Conservation (phyloP, 2,113 vertebrate genomes). For the Clarias magur region DNA sequence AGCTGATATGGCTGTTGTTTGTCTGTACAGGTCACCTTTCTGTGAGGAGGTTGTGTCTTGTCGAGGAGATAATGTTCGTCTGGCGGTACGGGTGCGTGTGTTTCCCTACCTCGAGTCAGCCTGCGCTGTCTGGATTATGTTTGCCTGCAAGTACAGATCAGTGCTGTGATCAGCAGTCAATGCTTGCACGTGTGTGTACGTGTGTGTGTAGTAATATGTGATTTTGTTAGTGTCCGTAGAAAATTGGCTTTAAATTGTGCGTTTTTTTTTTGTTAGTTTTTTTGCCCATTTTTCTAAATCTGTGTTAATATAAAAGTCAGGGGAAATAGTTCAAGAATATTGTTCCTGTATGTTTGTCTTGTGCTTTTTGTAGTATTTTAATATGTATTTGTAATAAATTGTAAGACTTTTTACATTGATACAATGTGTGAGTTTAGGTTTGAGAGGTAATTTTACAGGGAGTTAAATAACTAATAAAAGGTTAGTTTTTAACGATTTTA, state of each 20-base stretch:
- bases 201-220: not conserved
- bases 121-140: constrained; percentile 98
- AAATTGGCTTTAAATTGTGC: not conserved
- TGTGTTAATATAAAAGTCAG: not conserved
- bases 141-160: constrained; percentile 96
- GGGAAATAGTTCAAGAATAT: not conserved
- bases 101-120: constrained; percentile 90
- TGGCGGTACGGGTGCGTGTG: constrained; percentile 89
- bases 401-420: not conserved
- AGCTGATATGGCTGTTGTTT: not conserved
- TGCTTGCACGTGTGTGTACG: not conserved
- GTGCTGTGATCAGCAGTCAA: constrained; percentile 77
- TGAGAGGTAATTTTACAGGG: not conserved
- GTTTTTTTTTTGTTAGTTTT: not conserved
- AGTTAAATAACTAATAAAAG: too few relatives aligned
- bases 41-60: constrained; percentile 95
- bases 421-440: not conserved
- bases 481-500: too few relatives aligned
- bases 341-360: not conserved
- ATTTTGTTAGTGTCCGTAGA: not conserved
- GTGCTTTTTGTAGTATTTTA: too few relatives aligned
- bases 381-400: not conserved
- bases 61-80: constrained; percentile 90
- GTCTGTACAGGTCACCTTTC: constrained; percentile 82
- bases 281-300: not conserved